Conservation (phyloP, 2,888 invertebrate genomes). For the Strigamia crassipes region DNA sequence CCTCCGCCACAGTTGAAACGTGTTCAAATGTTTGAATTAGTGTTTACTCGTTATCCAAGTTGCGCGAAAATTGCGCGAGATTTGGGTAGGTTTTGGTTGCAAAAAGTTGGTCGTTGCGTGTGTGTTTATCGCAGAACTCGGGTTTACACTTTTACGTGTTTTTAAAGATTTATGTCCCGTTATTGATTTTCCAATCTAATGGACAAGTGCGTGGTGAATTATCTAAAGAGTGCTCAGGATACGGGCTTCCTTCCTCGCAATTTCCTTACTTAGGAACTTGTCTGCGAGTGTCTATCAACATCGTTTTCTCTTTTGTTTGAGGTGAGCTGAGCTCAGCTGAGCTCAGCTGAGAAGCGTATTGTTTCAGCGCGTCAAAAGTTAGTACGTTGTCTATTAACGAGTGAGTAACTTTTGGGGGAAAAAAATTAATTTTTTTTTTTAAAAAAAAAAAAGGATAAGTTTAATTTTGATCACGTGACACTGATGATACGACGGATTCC, state of each 20-base stretch:
- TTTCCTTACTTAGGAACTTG: neutral
- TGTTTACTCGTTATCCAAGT: too few relatives aligned
- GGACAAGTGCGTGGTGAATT: neutral
- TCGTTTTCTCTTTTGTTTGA: neutral
- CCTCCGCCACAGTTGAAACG: neutral
- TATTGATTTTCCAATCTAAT: neutral
- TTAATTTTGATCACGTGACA: too few relatives aligned
- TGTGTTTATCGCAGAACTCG: neutral
- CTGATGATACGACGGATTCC: too few relatives aligned
- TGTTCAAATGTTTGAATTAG: neutral
- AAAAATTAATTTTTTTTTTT: too few relatives aligned
- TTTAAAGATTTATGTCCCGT: neutral
- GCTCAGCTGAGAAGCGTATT: too few relatives aligned
- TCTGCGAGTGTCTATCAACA: neutral
- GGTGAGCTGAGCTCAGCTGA: too few relatives aligned
- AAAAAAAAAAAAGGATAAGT: too few relatives aligned
- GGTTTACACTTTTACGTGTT: neutral
- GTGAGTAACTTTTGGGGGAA: too few relatives aligned
- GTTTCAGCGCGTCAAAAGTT: too few relatives aligned
- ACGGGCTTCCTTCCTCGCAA: neutral
- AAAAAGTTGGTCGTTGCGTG: neutral
- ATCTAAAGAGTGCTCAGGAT: neutral
- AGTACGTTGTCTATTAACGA: too few relatives aligned
- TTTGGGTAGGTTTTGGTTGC: too few relatives aligned
- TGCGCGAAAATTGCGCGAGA: too few relatives aligned